Conservation (phyloP, 37 sponge, comb jelly and placozoan species). For the Ephydatia muelleri region DNA sequence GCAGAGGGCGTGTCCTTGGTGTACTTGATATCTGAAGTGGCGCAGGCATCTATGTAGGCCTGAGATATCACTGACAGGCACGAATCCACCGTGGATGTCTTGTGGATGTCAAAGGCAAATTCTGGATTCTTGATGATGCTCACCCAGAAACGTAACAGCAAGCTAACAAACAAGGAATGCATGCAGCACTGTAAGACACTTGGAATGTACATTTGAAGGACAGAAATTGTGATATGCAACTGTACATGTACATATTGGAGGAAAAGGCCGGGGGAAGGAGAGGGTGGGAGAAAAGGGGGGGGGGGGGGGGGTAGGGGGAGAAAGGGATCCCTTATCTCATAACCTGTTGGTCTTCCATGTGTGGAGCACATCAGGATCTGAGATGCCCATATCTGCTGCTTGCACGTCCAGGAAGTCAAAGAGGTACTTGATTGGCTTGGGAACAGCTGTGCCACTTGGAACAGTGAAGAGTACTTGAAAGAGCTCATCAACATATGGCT, state of each 20-base stretch:
- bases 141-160: constrained; percentile 90
- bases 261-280: too few species aligned
- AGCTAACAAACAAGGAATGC: too few species aligned
- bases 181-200: background rate
- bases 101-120: constrained; percentile 93
- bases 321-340: background rate
- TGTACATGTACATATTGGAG: too few species aligned
- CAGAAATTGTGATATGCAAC: too few species aligned
- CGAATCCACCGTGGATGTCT: constrained; percentile 89
- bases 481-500: constrained; percentile 88
- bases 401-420: constrained; percentile 95
- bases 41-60: constrained; percentile 81
- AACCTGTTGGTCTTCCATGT: constrained; percentile 99
- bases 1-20: constrained; percentile 91
- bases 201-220: background rate
- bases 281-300: too few species aligned
- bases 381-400: constrained; percentile 73
- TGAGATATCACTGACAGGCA: constrained; percentile 92
- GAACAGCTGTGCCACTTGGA: constrained; percentile 60
- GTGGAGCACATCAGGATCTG: constrained; percentile 85
- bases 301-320: too few species aligned
- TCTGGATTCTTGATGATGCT: constrained; percentile 98
- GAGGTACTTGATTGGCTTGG: constrained; percentile 90
- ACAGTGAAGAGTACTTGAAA: constrained; percentile 83
- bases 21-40: constrained; percentile 68